Conservation (phyloP, 2,888 invertebrate genomes). For the Leptopilina drosophilae region DNA sequence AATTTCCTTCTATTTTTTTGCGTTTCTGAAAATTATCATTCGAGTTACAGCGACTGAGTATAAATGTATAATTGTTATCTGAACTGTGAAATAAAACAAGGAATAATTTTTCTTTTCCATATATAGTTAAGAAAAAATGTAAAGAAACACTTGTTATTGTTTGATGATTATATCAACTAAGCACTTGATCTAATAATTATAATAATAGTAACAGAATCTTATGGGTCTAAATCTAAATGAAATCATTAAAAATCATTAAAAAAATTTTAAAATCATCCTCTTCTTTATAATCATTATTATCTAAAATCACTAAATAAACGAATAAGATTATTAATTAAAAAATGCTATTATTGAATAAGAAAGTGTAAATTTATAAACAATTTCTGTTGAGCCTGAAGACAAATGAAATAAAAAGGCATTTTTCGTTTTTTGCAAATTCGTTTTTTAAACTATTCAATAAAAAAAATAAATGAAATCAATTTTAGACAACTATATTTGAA, state of each 20-base stretch:
- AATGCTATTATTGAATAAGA: background rate
- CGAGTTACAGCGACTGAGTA: too few relatives aligned
- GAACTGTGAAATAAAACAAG: too few relatives aligned
- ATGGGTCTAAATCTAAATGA: background rate
- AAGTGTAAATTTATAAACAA: background rate
- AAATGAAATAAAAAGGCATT: background rate
- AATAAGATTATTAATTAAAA: too few relatives aligned
- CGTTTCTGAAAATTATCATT: background rate
- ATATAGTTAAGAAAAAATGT: background rate
- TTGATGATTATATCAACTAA: slow-evolving; percentile 10
- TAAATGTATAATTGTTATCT: too few relatives aligned
- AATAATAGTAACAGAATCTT: background rate
- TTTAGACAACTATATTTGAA: too few relatives aligned
- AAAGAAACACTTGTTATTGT: slow-evolving; percentile 30
- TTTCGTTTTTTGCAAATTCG: too few relatives aligned
- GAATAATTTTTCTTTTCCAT: background rate
- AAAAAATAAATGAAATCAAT: too few relatives aligned
- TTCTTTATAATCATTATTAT: background rate
- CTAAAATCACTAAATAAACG: background rate
- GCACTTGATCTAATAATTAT: background rate
- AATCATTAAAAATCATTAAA: background rate
- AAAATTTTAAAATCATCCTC: too few relatives aligned
- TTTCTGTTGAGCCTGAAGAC: slow-evolving; percentile 40
- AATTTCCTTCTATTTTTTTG: background rate
- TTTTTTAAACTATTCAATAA: too few relatives aligned